These are phyloP conservation scores for Pachyseris speciosa DNA, from an alignment of 64 coral and sea anemone genomes.

Conservation along the genomic window DNA sequence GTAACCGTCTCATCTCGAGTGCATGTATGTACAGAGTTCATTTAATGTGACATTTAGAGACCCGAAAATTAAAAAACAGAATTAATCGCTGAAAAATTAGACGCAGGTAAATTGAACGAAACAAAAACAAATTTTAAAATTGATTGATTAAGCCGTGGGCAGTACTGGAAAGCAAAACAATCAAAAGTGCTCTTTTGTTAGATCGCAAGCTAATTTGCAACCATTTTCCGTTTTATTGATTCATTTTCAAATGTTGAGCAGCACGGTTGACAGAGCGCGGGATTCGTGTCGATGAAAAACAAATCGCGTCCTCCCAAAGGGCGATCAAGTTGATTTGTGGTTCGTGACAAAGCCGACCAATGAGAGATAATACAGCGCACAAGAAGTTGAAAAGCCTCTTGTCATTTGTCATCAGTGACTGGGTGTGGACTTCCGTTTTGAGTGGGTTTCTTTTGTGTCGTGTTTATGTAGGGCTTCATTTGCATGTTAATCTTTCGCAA, in stretches of 20 bases:
- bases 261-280: slow-evolving; percentile 17
- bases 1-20: slow-evolving; percentile 29
- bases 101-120: slow-evolving; percentile 20
- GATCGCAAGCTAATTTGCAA: slow-evolving; percentile 18
- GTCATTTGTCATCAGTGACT: slow-evolving; percentile 87
- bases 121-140: slow-evolving; percentile 31
- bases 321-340: slow-evolving; percentile 83
- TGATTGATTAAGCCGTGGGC: slow-evolving; percentile 28
- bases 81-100: neutral
- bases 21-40: slow-evolving; percentile 15
- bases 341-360: slow-evolving; percentile 80
- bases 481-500: slow-evolving; percentile 98
- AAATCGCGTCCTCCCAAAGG: slow-evolving; percentile 66
- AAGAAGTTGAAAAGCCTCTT: slow-evolving; percentile 78
- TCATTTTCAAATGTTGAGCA: neutral
- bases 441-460: slow-evolving; percentile 86
- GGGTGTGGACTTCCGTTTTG: slow-evolving; percentile 95
- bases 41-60: slow-evolving; percentile 21
- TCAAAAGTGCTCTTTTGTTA: slow-evolving; percentile 13
- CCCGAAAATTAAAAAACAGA: neutral
- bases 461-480: slow-evolving; percentile 92
- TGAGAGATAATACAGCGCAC: slow-evolving; percentile 66
- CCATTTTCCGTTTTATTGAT: slow-evolving; percentile 34
- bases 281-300: slow-evolving; percentile 76
- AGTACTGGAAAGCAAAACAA: slow-evolving; percentile 1